These are phyloP conservation scores for Ruditapes philippinarum DNA, from an alignment of 1,140 invertebrate genomes.

Conservation along the genomic window DNA sequence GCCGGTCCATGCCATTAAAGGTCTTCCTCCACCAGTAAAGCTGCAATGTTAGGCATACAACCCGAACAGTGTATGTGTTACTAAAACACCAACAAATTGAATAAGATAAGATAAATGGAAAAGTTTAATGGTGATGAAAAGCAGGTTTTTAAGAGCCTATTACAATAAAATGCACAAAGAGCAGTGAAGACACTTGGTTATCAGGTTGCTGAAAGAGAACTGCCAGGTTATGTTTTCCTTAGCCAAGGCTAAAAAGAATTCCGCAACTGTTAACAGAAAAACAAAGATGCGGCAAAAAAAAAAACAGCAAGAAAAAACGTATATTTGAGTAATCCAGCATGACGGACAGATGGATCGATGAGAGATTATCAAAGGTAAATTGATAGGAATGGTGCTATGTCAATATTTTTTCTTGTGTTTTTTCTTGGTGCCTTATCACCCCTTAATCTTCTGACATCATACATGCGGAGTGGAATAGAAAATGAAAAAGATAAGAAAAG, in stretches of 20 bases:
- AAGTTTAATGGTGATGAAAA: too few species aligned
- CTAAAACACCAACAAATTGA: too few species aligned
- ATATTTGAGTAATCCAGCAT: not conserved
- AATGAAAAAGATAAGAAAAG: not conserved
- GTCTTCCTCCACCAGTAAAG: too few species aligned
- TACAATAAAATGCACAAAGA: too few species aligned
- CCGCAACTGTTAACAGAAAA: not conserved
- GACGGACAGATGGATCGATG: conserved; percentile 3
- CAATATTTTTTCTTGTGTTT: conserved; percentile 24
- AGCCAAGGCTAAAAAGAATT: not conserved
- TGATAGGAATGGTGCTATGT: conserved; percentile 23
- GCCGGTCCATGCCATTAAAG: too few species aligned
- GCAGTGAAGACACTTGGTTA: not conserved
- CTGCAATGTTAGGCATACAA: too few species aligned
- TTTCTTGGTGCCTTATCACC: not conserved
- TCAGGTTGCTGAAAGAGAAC: not conserved
- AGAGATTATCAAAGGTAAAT: not conserved
- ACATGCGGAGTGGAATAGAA: not conserved
- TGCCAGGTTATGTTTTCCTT: conserved; percentile 1
- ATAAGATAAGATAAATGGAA: too few species aligned
- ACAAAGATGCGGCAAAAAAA: not conserved
- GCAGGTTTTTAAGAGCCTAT: too few species aligned
- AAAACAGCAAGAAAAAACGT: not conserved
- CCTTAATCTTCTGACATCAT: not conserved
- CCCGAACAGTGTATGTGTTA: too few species aligned